Evolutionary conservation across 2,113 vertebrate species (phyloP).

Genomic region (Gymnarchus niloticus): DNA sequence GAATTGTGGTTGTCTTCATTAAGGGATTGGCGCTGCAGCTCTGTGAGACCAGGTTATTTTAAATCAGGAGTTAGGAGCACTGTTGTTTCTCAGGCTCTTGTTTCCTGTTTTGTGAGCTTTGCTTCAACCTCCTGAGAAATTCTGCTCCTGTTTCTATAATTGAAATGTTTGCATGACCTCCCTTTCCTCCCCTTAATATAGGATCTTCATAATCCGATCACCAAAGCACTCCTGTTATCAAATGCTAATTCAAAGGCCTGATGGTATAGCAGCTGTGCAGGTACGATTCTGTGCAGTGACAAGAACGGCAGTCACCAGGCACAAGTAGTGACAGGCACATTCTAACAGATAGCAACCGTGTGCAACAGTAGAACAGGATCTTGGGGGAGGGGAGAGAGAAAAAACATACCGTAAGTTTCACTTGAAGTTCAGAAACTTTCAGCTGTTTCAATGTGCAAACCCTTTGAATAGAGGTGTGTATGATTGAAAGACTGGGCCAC

Average conservation of each 20-base stretch:
- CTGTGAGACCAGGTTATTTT: not conserved
- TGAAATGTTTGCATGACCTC: not conserved
- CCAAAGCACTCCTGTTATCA: not conserved
- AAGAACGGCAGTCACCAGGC: not conserved
- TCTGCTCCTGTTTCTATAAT: not conserved
- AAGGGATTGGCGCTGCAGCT: not conserved
- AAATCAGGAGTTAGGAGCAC: not conserved
- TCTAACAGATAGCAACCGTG: not conserved
- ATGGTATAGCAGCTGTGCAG: not conserved
- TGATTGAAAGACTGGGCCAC: too few relatives aligned
- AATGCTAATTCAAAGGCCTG: not conserved
- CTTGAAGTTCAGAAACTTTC: not conserved
- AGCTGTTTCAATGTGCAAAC: not conserved
- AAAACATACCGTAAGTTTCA: too few relatives aligned
- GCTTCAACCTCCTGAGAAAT: not conserved
- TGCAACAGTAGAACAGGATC: not conserved
- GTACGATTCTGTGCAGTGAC: not conserved
- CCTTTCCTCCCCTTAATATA: too few relatives aligned
- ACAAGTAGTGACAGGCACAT: not conserved
- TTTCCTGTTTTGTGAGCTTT: not conserved
- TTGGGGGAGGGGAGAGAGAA: not conserved
- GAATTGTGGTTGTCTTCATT: too few relatives aligned
- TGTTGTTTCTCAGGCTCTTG: not conserved
- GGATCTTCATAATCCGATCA: not conserved
- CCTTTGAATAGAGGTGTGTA: too few relatives aligned